phyloP scores from a whole-genome alignment of 2,797 vertebrate genomes.

The Pristis pectinata region DNA sequence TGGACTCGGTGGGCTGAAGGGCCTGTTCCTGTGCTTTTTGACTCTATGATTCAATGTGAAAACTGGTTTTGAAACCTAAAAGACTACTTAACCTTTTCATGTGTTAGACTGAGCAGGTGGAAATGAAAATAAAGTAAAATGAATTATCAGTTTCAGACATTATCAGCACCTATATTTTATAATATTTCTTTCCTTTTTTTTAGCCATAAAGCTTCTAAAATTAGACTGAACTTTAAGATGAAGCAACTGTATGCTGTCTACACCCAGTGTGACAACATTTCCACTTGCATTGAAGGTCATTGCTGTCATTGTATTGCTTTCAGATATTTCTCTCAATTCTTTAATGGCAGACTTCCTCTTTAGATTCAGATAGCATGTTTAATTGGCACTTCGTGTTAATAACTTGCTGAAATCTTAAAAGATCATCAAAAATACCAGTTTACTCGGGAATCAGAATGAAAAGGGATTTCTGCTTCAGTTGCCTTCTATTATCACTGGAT shows the following conservation, averaged over 20 bases:
- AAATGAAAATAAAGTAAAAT: not conserved
- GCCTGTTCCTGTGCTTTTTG: too few species aligned
- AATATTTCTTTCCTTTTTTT: not conserved
- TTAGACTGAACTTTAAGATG: not conserved
- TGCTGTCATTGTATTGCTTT: not conserved
- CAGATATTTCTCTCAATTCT: constrained; percentile 1
- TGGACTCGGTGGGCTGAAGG: too few species aligned
- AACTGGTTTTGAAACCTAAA: not conserved
- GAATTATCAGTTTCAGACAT: not conserved
- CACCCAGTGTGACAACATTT: not conserved
- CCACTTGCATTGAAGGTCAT: constrained; percentile 8
- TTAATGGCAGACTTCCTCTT: not conserved
- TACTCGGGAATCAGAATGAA: not conserved
- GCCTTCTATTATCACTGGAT: not conserved
- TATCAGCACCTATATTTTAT: not conserved
- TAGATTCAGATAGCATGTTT: not conserved
- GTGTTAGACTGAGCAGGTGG: not conserved
- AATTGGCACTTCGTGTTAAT: not conserved
- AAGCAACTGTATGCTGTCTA: not conserved
- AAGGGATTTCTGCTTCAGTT: not conserved
- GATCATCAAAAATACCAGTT: not conserved
- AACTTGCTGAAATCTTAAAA: constrained; percentile 5
- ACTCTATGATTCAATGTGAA: not conserved
- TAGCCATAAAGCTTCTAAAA: not conserved
- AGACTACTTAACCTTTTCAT: not conserved